Conservation (phyloP, 2,113 vertebrate species). For the Ahaetulla prasina region DNA sequence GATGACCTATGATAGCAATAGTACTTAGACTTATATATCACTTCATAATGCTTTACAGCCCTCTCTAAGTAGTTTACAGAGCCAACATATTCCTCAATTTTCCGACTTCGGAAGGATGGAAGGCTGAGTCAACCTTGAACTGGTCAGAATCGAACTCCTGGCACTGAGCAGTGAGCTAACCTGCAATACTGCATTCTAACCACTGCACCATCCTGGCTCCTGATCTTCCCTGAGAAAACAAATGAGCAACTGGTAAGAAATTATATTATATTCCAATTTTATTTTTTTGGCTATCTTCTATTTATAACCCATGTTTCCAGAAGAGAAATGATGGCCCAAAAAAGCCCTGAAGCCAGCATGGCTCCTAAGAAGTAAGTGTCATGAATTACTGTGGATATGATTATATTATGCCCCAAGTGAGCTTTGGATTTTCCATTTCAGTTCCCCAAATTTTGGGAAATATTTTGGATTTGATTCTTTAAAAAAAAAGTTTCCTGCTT, state of each 20-base stretch:
- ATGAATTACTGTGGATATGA: neutral
- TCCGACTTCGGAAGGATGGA: neutral
- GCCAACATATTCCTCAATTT: neutral
- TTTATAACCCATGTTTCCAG: constrained; percentile 52
- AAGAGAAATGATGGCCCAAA: constrained; percentile 73
- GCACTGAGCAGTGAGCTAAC: neutral
- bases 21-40: neutral
- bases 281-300: constrained; percentile 50
- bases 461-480: neutral
- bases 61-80: neutral
- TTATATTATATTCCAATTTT: constrained; percentile 13
- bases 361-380: neutral
- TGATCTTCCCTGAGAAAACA: neutral
- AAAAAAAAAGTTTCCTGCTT: neutral
- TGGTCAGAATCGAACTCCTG: neutral
- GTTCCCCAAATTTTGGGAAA: neutral
- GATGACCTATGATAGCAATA: neutral
- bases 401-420: neutral
- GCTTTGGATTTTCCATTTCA: neutral
- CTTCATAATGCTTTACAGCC: neutral
- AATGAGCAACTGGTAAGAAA: neutral
- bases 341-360: constrained; percentile 73
- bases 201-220: neutral
- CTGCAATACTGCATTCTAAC: neutral
- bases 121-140: neutral